phyloP scores from a whole-genome alignment of 2,797 vertebrate species.

The Hoplostethus atlanticus region DNA sequence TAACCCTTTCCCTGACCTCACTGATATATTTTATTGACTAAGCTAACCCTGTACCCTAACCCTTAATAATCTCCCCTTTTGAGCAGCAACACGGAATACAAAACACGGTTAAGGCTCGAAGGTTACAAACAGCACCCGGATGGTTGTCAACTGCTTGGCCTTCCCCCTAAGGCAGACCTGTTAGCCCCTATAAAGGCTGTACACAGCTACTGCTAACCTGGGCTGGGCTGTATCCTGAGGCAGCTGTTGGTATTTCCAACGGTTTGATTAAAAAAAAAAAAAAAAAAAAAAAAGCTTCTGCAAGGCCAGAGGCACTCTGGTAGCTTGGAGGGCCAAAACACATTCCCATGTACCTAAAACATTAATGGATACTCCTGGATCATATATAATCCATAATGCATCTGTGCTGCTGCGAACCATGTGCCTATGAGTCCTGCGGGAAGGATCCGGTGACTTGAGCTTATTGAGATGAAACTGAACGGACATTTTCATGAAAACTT shows the following conservation, averaged over 20 bases:
- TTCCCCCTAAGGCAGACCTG: constrained; percentile 10
- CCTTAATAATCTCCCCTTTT: neutral
- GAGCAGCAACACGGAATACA: neutral
- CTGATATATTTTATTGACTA: neutral
- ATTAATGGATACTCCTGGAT: neutral
- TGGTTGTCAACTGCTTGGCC: constrained; percentile 1
- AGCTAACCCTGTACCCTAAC: neutral
- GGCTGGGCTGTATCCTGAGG: constrained; percentile 33
- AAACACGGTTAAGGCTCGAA: neutral
- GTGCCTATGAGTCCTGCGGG: neutral
- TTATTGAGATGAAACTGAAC: neutral
- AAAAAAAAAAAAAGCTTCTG: constrained; percentile 32
- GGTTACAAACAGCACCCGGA: constrained; percentile 1
- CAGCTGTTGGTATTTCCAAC: constrained; percentile 26
- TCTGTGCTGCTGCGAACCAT: constrained; percentile 11
- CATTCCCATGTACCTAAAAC: constrained; percentile 4
- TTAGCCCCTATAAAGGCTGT: constrained; percentile 20
- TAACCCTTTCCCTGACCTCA: neutral
- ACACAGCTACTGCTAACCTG: constrained; percentile 17
- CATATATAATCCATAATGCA: constrained; percentile 33
- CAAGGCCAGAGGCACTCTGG: constrained; percentile 24
- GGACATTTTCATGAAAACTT: no score
- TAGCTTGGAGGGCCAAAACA: constrained; percentile 23
- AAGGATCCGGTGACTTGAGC: neutral
- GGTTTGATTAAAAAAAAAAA: constrained; percentile 27